Percentiles rank a stretch among this genome's conserved stretches.
phyloP scores from a whole-genome alignment of 2,113 vertebrate genomes.

The Hymenochirus boettgeri region DNA sequence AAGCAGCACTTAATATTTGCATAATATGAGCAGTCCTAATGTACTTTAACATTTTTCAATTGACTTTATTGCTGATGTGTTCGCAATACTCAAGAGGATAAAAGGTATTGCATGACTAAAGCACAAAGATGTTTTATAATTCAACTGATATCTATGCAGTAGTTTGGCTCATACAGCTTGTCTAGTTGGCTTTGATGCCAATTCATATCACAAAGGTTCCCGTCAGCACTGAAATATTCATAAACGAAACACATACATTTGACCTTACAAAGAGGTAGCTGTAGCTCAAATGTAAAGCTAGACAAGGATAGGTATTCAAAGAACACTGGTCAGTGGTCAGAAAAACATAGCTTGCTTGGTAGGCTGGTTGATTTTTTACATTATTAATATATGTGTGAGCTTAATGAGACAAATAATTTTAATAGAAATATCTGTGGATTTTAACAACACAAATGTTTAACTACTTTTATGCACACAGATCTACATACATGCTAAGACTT shows the following conservation, averaged over 20 bases:
- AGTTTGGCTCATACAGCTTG: slow-evolving; percentile 34
- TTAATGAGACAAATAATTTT: too few relatives aligned
- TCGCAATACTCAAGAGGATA: slow-evolving; percentile 37
- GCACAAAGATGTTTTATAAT: slow-evolving; percentile 38
- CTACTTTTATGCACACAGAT: too few relatives aligned
- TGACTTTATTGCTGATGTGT: slow-evolving; percentile 43
- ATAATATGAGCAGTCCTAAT: slow-evolving; percentile 42
- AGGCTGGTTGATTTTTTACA: too few relatives aligned
- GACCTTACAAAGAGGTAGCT: slow-evolving; percentile 39
- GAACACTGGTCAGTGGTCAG: slow-evolving; percentile 20
- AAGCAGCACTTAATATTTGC: slow-evolving; percentile 43
- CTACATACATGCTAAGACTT: too few relatives aligned
- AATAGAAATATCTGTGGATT: too few relatives aligned
- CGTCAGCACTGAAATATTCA: slow-evolving; percentile 42
- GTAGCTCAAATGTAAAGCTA: slow-evolving; percentile 22
- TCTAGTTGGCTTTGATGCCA: slow-evolving; percentile 39
- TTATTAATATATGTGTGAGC: too few relatives aligned
- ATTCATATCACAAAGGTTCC: slow-evolving; percentile 39
- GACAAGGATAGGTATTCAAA: slow-evolving; percentile 15
- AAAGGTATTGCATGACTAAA: slow-evolving; percentile 38
- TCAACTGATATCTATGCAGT: slow-evolving; percentile 38
- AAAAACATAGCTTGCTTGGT: slow-evolving; percentile 13
- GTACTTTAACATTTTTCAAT: slow-evolving; percentile 43
- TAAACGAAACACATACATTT: slow-evolving; percentile 30
- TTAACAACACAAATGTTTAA: too few relatives aligned